Percentiles rank a stretch among this genome's conserved stretches.
Conservation (phyloP, 92 coral and sea anemone species). For the Zoanthus solanderi region DNA sequence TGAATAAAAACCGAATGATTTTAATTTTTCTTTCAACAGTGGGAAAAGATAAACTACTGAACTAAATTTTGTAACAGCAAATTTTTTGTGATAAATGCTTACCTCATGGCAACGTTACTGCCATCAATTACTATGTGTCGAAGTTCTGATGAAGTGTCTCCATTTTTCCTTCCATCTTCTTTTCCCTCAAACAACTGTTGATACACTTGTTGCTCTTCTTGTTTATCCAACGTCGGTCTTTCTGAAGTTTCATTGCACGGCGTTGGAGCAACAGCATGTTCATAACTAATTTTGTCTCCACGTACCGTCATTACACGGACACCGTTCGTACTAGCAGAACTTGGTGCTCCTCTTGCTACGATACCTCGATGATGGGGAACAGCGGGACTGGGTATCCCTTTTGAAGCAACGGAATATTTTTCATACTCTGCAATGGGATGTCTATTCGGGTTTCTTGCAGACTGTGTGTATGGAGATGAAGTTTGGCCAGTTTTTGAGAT, state of each 20-base stretch:
- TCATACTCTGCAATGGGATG: constrained; percentile 22
- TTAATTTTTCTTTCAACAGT: neutral
- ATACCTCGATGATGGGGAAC: neutral
- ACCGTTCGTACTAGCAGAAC: neutral
- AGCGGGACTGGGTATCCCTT: neutral
- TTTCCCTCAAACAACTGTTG: constrained; percentile 73
- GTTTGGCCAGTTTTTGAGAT: constrained; percentile 34
- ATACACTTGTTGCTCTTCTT: constrained; percentile 76
- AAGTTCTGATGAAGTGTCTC: constrained; percentile 69
- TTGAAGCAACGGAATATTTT: neutral
- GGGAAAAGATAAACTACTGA: neutral
- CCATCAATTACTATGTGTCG: constrained; percentile 98
- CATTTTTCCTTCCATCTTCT: constrained; percentile 42
- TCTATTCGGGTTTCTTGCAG: neutral
- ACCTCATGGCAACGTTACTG: constrained; percentile 99
- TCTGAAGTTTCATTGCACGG: constrained; percentile 11
- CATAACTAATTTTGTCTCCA: constrained; percentile 16
- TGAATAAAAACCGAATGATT: neutral
- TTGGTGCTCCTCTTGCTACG: constrained; percentile 46
- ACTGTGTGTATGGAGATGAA: neutral
- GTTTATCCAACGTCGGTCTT: constrained; percentile 51
- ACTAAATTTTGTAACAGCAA: neutral
- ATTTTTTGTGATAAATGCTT: neutral
- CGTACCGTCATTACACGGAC: neutral
- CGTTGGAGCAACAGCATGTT: neutral